Percentiles rank a stretch among this genome's conserved stretches.
phyloP scores from a whole-genome alignment of 2,797 vertebrate genomes.

The Poecilia wingei region DNA sequence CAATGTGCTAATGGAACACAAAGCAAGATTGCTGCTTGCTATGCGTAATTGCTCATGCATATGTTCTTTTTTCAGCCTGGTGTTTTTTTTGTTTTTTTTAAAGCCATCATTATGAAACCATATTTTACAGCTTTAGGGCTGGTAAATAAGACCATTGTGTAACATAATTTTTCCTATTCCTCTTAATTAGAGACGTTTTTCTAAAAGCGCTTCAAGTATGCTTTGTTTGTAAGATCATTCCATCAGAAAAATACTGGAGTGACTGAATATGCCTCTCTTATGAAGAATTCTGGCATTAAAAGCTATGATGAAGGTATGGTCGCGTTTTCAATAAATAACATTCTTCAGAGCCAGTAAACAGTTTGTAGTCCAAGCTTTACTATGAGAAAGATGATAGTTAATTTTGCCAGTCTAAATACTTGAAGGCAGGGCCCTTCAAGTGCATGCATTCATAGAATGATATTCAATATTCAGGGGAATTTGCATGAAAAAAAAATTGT shows the following conservation, averaged over 20 bases:
- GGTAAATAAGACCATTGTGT: slow-evolving; percentile 22
- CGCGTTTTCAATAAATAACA: slow-evolving; percentile 43
- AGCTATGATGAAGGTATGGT: slow-evolving; percentile 27
- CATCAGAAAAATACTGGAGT: neutral
- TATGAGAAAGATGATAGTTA: slow-evolving; percentile 59
- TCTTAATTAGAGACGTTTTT: slow-evolving; percentile 23
- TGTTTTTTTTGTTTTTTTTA: neutral
- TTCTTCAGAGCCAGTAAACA: slow-evolving; percentile 65
- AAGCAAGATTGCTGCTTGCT: slow-evolving; percentile 40
- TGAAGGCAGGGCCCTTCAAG: slow-evolving; percentile 72
- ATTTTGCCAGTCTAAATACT: slow-evolving; percentile 68
- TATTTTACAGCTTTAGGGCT: slow-evolving; percentile 38
- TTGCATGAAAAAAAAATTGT: slow-evolving; percentile 63
- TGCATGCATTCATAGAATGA: slow-evolving; percentile 58
- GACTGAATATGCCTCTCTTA: neutral
- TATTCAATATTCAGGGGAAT: slow-evolving; percentile 69
- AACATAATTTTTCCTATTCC: slow-evolving; percentile 26
- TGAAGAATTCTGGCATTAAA: slow-evolving; percentile 6
- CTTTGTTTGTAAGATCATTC: neutral
- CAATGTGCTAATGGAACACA: slow-evolving; percentile 36
- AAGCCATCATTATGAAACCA: slow-evolving; percentile 36
- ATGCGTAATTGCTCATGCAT: slow-evolving; percentile 40
- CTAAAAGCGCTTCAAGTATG: slow-evolving; percentile 15
- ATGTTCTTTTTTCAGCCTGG: slow-evolving; percentile 21
- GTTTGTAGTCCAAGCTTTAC: slow-evolving; percentile 61